phyloP scores from a whole-genome alignment of 2,797 vertebrate species.

The Lacerta agilis region DNA sequence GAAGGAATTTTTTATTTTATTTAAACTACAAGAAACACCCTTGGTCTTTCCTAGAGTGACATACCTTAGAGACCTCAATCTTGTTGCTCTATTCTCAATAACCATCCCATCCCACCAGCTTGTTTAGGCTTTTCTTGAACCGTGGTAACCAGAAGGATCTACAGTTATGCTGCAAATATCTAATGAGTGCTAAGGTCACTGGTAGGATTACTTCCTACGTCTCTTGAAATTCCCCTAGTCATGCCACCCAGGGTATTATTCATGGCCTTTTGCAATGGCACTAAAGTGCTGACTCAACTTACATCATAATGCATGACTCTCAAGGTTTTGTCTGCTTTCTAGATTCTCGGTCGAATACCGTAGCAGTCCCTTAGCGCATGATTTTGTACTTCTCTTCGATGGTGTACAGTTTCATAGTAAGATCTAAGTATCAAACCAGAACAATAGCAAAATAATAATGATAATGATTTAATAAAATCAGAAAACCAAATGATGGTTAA shows the following conservation, averaged over 20 bases:
- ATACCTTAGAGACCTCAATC: background rate
- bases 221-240: background rate
- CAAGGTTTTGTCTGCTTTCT: background rate
- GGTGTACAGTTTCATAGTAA: background rate
- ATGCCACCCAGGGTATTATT: background rate
- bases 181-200: background rate
- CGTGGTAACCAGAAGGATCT: background rate
- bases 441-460: background rate
- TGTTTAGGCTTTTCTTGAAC: background rate
- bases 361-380: background rate
- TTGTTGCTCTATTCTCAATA: background rate
- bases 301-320: background rate
- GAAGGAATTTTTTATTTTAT: too few relatives aligned
- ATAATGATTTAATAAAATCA: background rate
- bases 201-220: background rate
- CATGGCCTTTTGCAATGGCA: too few relatives aligned
- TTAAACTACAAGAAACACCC: too few relatives aligned
- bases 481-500: too few relatives aligned
- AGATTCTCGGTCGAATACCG: background rate
- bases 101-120: too few relatives aligned
- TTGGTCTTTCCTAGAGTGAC: background rate
- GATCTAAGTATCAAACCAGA: background rate
- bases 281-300: background rate
- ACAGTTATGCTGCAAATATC: too few relatives aligned
- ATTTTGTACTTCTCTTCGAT: background rate